Base-by-base conservation (phyloP, 1,140 invertebrate genomes). In the Drosophila asahinai region DNA sequence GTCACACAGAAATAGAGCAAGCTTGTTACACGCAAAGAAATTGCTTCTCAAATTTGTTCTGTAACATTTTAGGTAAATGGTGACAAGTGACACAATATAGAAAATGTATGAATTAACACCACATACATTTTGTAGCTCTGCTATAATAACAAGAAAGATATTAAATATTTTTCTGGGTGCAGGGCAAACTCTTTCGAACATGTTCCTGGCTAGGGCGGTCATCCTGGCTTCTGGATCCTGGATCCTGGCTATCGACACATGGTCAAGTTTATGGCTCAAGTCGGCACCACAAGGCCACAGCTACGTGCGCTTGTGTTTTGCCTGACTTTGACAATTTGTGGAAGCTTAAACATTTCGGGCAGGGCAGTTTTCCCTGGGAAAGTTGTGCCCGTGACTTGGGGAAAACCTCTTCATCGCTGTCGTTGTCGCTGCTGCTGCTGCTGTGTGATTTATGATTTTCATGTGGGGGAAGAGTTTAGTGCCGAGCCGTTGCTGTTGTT, bases 401-500 rank as follows among this genome's bases (percentile, higher is more conserved):
- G 36, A 25, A 49, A 52, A 49, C 45, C 49, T 52, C 70, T 74
- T 64, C 70, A 49, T 61, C 38, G 66, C n/a, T n/a, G 30, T 38
- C 59, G 64, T 36, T 66, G 27, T 60, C 30, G 66, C 40, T 66
- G 66, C 48, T 36, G 66, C 40, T 65, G 66, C 48, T 49, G 25
- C 48, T 30, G 30, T 83, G 80, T 86, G 83, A 86, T 86, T 86
- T 86, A 86, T 86, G 83, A 86, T 86, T 87, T 83, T 77, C 63
- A 61, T 67, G 52, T 65, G 42, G 19, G 17, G 30, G 33, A 45
- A 38, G 48, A 54, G 64, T 61, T 42, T 76, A 63, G 57, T 49
- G 40, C 33, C 15, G 42, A 59, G 45, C 22, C 25, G 73, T 72
- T 82, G 45, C 68, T 74, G 45, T 11, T 36, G 33, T 70, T 76